Evolutionary conservation across 2,888 invertebrate genomes (phyloP), one percentile per base, ranked within the genome.

Genomic region (Acleris emargana): DNA sequence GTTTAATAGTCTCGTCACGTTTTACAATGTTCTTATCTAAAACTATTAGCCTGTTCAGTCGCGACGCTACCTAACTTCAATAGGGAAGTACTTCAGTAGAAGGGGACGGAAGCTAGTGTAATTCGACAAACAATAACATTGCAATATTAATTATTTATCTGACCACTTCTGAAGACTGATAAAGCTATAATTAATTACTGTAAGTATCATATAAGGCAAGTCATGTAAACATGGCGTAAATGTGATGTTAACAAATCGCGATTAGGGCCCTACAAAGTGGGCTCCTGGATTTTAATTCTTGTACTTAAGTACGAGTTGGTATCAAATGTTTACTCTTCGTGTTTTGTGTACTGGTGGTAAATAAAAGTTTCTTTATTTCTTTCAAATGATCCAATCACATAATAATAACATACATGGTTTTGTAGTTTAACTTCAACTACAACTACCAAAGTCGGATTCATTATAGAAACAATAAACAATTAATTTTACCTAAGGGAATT

Each of bases 151-250:
- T 25, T 16, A 17, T 32, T 28, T 63, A 58, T 63, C 51, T 58
- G 57, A 22, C 38, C 54, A 59, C 64, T 64, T 51, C 3, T 38
- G 6, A 49, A 53, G 53, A 58, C 45, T 58, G 58, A 64, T 64
- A 53, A 53, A 53, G 47, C 22, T 38, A 38, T 13, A 38, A 47
- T 43, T 49, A 13, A 52, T 32, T 62, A 43, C 43, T 50, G 52
- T 20, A 47, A 11, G 43, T 43, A 50, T 49, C 32, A n/a, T 28
- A 38, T 28, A 51, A 18, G 17, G 9, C 50, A 32, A 20, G 42
- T 42, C 50, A 43, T 62, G 54, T 51, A 25, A 57, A 55, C 43
- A 62, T 20, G 60, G 22, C 25, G 25, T 13, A 38, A 32, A 38
- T 13, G 13, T 38, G 13, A 6, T 42, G 17, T 5, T 20, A 20